phyloP scores from a whole-genome alignment of 2,888 invertebrate species.

The Cheilosia grossa region DNA sequence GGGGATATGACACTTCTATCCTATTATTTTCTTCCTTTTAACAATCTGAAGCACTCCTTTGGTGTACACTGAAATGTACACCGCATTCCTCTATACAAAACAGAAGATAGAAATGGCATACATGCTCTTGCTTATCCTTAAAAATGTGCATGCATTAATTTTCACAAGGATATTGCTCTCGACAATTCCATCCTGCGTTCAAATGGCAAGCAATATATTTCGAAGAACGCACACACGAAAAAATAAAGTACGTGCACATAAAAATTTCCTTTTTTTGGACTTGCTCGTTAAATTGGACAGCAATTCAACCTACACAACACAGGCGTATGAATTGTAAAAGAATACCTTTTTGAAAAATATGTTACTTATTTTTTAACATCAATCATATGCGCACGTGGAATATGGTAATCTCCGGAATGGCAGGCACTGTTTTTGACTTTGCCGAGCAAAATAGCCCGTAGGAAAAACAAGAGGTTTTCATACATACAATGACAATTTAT shows the following conservation, averaged over 20 bases:
- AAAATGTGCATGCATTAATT: constrained; percentile 53
- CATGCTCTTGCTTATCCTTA: constrained; percentile 23
- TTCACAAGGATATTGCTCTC: constrained; percentile 30
- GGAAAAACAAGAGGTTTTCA: background rate
- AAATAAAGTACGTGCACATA: background rate
- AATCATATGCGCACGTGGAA: constrained; percentile 9
- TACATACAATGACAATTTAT: background rate
- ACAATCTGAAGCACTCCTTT: constrained; percentile 15
- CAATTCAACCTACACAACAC: background rate
- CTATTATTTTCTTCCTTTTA: constrained; percentile 1
- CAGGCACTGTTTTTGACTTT: constrained; percentile 6
- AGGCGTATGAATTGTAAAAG: background rate
- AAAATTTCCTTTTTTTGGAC: background rate
- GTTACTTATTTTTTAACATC: constrained; percentile 10
- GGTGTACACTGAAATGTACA: background rate
- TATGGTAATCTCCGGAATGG: constrained; percentile 3
- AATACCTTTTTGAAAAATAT: background rate
- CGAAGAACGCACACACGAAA: constrained; percentile 3
- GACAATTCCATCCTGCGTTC: constrained; percentile 30
- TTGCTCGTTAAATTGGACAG: constrained; percentile 11
- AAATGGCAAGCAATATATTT: constrained; percentile 33
- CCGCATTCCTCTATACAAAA: no score
- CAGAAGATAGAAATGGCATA: no score
- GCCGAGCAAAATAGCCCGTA: constrained; percentile 2
- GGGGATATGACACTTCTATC: constrained; percentile 1